Percentiles rank a stretch among this genome's conserved stretches.
Evolutionary conservation across 2,888 invertebrate genomes (phyloP).

Genomic region (Idaea dimidiata): DNA sequence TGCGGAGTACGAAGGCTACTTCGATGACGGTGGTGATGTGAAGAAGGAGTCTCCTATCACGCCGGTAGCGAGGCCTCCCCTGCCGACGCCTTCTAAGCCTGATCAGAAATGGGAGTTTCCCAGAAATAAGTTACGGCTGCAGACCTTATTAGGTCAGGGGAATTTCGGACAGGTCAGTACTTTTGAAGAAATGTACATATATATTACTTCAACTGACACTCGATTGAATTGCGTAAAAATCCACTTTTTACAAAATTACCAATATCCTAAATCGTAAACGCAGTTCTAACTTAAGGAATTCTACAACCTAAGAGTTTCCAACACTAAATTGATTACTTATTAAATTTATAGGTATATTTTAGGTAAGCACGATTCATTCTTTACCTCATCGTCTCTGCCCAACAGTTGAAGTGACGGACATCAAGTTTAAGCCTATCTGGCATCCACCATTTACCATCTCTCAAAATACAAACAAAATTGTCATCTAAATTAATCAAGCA

Average conservation of each 20-base stretch:
- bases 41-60: slow-evolving; percentile 77
- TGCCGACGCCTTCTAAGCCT: slow-evolving; percentile 76
- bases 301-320: too few relatives aligned
- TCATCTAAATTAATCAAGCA: background rate
- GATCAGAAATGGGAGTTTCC: slow-evolving; percentile 89
- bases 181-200: background rate
- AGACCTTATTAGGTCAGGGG: slow-evolving; percentile 90
- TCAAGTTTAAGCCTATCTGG: background rate
- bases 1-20: slow-evolving; percentile 82
- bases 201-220: too few relatives aligned
- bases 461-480: background rate
- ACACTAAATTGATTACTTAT: too few relatives aligned
- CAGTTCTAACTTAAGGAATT: too few relatives aligned
- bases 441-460: background rate
- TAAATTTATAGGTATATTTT: too few relatives aligned
- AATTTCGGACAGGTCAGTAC: slow-evolving; percentile 88
- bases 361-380: too few relatives aligned
- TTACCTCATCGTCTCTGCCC: too few relatives aligned
- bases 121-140: slow-evolving; percentile 86
- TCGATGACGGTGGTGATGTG: slow-evolving; percentile 78
- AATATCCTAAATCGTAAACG: too few relatives aligned
- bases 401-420: too few relatives aligned
- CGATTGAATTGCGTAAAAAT: too few relatives aligned
- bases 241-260: too few relatives aligned
- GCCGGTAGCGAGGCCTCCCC: slow-evolving; percentile 79